phyloP scores from a whole-genome alignment of 2,113 vertebrate genomes.

The Phoenicopterus ruber region DNA sequence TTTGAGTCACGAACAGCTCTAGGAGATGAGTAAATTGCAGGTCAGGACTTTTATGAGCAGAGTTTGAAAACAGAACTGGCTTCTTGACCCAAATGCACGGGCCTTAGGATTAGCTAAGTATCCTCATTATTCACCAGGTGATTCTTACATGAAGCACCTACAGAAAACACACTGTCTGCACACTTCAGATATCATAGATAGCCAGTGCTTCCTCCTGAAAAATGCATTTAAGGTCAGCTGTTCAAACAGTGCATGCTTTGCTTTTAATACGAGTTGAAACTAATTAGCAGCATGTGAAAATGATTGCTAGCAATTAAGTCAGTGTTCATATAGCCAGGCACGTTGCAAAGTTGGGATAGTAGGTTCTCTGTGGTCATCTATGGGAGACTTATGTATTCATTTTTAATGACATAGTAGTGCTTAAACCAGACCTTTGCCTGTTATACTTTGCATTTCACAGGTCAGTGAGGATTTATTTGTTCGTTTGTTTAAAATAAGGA shows the following conservation, averaged over 20 bases:
- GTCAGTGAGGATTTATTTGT: not conserved
- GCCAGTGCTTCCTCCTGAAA: not conserved
- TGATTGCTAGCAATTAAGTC: not conserved
- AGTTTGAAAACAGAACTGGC: not conserved
- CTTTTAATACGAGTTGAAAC: not conserved
- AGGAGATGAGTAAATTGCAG: not conserved
- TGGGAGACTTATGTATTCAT: not conserved
- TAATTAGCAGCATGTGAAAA: slow-evolving; percentile 3
- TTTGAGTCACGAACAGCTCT: not conserved
- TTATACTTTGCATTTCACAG: not conserved
- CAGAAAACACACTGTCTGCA: not conserved
- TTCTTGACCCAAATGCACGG: not conserved
- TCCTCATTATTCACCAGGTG: not conserved
- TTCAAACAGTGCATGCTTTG: not conserved
- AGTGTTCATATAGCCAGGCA: not conserved
- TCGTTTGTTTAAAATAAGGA: not conserved
- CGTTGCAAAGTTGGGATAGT: not conserved
- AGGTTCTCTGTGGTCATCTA: not conserved
- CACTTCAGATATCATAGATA: not conserved
- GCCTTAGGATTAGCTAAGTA: not conserved
- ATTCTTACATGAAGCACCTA: not conserved
- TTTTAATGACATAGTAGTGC: not conserved
- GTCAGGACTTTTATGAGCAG: not conserved
- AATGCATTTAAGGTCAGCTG: not conserved
- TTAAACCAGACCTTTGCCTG: not conserved